These are phyloP conservation scores for Globodera rostochiensis DNA, from an alignment of 1,140 invertebrate species.

Conservation along the genomic window DNA sequence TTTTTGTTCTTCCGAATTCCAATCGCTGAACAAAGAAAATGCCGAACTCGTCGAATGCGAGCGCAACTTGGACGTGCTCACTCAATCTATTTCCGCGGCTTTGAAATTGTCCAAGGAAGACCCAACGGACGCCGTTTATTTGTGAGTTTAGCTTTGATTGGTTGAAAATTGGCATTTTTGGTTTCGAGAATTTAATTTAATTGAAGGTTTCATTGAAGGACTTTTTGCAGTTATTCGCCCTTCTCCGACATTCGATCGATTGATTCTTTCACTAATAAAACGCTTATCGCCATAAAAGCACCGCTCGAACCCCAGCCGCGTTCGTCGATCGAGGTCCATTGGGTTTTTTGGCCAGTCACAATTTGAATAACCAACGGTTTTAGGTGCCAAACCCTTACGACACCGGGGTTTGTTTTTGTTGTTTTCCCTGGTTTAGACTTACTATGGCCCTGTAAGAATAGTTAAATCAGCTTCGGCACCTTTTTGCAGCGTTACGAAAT, in stretches of 20 bases:
- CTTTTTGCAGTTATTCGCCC: constrained; percentile 48
- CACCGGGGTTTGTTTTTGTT: constrained; percentile 31
- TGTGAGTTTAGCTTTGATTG: constrained; percentile 32
- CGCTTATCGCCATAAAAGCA: constrained; percentile 58
- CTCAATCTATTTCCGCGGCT: constrained; percentile 41
- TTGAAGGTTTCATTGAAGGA: too few species aligned
- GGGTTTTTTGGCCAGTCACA: too few species aligned
- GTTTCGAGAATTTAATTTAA: not conserved
- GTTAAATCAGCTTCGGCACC: too few species aligned
- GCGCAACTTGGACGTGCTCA: constrained; percentile 45
- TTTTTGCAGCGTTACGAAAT: constrained; percentile 41
- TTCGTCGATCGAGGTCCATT: constrained; percentile 38
- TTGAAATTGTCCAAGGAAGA: constrained; percentile 56
- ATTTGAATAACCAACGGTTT: not conserved
- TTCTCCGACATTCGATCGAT: constrained; percentile 54
- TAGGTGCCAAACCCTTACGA: constrained; percentile 33
- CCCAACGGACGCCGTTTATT: constrained; percentile 57
- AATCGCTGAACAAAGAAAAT: constrained; percentile 45
- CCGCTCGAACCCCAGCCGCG: constrained; percentile 42
- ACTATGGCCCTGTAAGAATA: too few species aligned
- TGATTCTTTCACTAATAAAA: constrained; percentile 49
- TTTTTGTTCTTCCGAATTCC: constrained; percentile 38
- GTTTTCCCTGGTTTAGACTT: too few species aligned
- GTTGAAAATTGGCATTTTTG: not conserved
- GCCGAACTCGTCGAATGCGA: constrained; percentile 45